These are phyloP conservation scores for Thumatha senex DNA, from an alignment of 2,888 invertebrate species.

Conservation along the genomic window DNA sequence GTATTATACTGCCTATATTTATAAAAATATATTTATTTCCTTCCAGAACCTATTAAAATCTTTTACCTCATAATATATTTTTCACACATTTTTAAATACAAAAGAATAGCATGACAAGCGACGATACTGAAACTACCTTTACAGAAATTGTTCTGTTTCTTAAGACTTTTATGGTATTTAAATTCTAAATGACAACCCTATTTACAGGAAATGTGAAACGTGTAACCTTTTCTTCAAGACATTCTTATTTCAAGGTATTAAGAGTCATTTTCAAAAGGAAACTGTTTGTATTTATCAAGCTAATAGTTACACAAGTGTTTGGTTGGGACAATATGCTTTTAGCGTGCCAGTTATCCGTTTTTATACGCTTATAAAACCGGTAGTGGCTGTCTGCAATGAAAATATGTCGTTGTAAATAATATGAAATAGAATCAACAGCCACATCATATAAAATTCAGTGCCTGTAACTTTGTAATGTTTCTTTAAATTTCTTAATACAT, in stretches of 20 bases:
- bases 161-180: background rate
- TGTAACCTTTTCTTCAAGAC: background rate
- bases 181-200: constrained; percentile 18
- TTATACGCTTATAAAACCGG: constrained; percentile 15
- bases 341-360: constrained; percentile 35
- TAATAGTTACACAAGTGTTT: constrained; percentile 40
- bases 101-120: background rate
- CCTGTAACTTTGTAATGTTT: too few species aligned
- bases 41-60: too few species aligned
- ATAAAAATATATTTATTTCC: too few species aligned
- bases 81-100: too few species aligned
- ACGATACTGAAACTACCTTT: background rate
- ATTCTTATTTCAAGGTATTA: constrained; percentile 14
- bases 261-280: constrained; percentile 13
- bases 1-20: too few species aligned
- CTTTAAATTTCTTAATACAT: too few species aligned
- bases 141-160: background rate
- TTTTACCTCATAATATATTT: too few species aligned
- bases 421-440: constrained; percentile 1
- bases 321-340: constrained; percentile 32
- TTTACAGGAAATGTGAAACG: background rate
- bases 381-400: constrained; percentile 17
- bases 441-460: too few species aligned
- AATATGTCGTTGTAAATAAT: constrained; percentile 13
- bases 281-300: constrained; percentile 25